These are phyloP conservation scores for Rapana venosa DNA, from an alignment of 2,888 invertebrate genomes.

Conservation along the genomic window DNA sequence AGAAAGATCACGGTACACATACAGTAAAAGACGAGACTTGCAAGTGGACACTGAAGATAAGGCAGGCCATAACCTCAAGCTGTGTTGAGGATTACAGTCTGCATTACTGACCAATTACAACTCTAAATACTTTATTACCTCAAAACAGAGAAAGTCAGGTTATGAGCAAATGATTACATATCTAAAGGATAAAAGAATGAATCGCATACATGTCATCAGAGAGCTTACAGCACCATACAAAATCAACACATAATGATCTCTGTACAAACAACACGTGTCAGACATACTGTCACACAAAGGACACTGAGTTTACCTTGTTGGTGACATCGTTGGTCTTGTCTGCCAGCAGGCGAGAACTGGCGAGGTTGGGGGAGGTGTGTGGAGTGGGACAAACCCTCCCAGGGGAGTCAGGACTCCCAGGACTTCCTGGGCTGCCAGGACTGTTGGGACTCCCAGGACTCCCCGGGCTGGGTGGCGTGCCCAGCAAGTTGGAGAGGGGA, in stretches of 20 bases:
- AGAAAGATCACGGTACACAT: too few relatives aligned
- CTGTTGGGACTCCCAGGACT: slow-evolving; percentile 63
- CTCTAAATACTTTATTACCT: too few relatives aligned
- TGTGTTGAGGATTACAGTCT: too few relatives aligned
- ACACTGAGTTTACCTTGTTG: background rate
- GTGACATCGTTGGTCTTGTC: slow-evolving; percentile 41
- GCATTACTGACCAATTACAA: too few relatives aligned
- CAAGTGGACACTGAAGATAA: too few relatives aligned
- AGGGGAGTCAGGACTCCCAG: slow-evolving; percentile 53
- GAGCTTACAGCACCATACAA: background rate
- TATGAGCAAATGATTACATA: too few relatives aligned
- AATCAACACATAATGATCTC: too few relatives aligned
- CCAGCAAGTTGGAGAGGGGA: slow-evolving; percentile 64
- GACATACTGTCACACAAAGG: background rate
- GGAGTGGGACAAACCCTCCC: slow-evolving; percentile 49
- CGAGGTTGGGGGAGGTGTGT: slow-evolving; percentile 49
- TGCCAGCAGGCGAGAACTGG: slow-evolving; percentile 41
- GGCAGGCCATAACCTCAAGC: too few relatives aligned
- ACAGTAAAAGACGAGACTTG: too few relatives aligned
- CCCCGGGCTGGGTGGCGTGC: slow-evolving; percentile 65
- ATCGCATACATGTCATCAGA: background rate
- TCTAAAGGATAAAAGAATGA: too few relatives aligned
- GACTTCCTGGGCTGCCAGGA: slow-evolving; percentile 61
- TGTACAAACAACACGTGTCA: too few relatives aligned
- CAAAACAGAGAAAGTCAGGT: too few relatives aligned